These are phyloP conservation scores for Zaprionus capensis DNA, from an alignment of 1,140 invertebrate genomes.

Conservation along the genomic window DNA sequence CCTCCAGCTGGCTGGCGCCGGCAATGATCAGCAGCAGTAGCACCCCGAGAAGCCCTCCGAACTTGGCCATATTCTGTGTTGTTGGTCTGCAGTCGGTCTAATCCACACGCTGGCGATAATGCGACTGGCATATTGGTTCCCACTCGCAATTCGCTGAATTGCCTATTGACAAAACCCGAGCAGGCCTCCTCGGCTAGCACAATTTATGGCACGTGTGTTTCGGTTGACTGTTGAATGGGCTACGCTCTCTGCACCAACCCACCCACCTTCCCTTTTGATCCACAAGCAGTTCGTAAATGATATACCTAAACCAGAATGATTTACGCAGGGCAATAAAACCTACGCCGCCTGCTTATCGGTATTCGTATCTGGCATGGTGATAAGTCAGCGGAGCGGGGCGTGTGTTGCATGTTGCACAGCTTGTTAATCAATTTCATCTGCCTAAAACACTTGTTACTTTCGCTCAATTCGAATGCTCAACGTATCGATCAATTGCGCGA, in stretches of 20 bases:
- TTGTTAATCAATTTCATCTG: not conserved
- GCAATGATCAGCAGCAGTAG: constrained; percentile 6
- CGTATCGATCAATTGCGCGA: not conserved
- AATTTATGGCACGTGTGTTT: constrained; percentile 7
- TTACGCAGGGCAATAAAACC: not conserved
- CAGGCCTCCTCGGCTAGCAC: not conserved
- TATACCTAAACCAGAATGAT: not conserved
- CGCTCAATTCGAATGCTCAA: not conserved
- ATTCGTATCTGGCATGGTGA: constrained; percentile 1
- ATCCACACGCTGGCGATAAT: constrained; percentile 84
- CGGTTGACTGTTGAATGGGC: not conserved
- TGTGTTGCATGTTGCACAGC: constrained; percentile 2
- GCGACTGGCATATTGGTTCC: constrained; percentile 48
- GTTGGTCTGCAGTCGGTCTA: constrained; percentile 23
- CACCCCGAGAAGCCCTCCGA: not conserved
- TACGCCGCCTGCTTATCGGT: not conserved
- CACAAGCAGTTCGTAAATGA: not conserved
- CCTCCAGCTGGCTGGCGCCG: not conserved
- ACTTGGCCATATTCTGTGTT: constrained; percentile 14
- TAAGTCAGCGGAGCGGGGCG: not conserved
- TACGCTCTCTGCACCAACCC: not conserved
- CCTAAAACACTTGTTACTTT: not conserved
- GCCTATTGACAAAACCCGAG: constrained; percentile 15
- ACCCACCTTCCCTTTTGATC: not conserved
- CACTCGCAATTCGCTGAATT: not conserved